Base-by-base conservation (phyloP, 2,888 invertebrate species). In the Lottia scabra region DNA sequence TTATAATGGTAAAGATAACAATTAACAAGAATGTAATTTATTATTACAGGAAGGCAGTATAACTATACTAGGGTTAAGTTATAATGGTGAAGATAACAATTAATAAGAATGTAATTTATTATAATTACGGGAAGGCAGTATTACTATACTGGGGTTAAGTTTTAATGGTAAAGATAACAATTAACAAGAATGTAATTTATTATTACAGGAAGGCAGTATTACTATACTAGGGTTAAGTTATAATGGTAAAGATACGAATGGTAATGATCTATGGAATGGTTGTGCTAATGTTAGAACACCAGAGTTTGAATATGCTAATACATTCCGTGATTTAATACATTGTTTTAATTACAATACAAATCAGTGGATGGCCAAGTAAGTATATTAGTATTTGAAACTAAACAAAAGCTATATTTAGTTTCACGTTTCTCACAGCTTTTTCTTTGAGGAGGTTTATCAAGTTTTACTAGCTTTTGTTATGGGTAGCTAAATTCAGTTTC, bases 291-390 rank as follows among this genome's bases (percentile, higher is more conserved):
- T 98, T 0, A 93, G 95, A 84, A 90, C 98, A n/a, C 87, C 91
- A 43, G 91, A 94, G 0, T 95, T 95, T 86, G 98, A 98, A 90
- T 93, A 93, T 48, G 94, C 96, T 3, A 94, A 93, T 15, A 94
- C 94, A 78, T 96, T 94, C 74, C 94, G 96, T 84, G 81, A 83
- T 38, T 95, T 96, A 87, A 96, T 99, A 64, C 92, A 93, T 74
- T 95, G 97, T 62, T 99, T 99, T 90, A 99, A 99, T 90, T 95
- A 94, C 75, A 98, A 98, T 89, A 99, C 99, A 0, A 99, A 99
- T 90, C 92, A 93, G 70, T 99, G 98, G 94, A 95, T 97, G 72
- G 94, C 94, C 0, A 95, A 96, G 90, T 92, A 84, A 89, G 91
- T 88, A 44, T 38, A 38, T 38, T 38, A 30, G 30, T 30, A 30